A percentile compares a stretch with the other conserved stretches of the same genome.
These are phyloP conservation scores for Cladopsammia gracilis DNA, from an alignment of 64 coral and sea anemone genomes.

Conservation along the genomic window DNA sequence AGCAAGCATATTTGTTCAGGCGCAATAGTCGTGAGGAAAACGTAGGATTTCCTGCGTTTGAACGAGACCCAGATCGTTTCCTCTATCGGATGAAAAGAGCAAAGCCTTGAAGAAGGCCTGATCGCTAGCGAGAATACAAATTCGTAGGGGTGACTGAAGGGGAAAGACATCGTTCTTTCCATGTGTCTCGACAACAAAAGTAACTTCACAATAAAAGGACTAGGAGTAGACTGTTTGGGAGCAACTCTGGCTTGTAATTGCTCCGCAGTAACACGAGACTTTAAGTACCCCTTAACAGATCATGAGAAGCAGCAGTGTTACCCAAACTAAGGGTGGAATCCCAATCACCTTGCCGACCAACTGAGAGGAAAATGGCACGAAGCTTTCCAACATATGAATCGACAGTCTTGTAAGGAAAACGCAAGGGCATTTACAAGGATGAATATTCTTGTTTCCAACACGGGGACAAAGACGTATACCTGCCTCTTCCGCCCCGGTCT, in stretches of 20 bases:
- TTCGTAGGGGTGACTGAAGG: background rate
- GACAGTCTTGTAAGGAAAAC: background rate
- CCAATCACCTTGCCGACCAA: constrained; percentile 35
- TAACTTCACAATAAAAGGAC: constrained; percentile 14
- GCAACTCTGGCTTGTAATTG: constrained; percentile 32
- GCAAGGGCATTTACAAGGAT: constrained; percentile 3
- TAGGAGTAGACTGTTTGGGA: constrained; percentile 30
- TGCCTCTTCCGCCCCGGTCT: background rate
- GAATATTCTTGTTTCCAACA: background rate
- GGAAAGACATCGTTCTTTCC: background rate
- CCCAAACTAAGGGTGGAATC: constrained; percentile 1
- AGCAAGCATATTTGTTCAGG: too few relatives aligned
- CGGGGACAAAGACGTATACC: background rate
- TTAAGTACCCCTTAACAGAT: constrained; percentile 23
- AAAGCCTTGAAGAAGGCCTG: constrained; percentile 23
- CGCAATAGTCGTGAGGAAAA: constrained; percentile 17
- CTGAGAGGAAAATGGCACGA: constrained; percentile 27
- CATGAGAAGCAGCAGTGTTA: constrained; percentile 26
- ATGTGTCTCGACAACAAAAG: background rate
- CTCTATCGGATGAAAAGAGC: constrained; percentile 31
- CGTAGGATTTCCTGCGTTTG: constrained; percentile 29
- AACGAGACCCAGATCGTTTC: background rate
- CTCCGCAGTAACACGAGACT: constrained; percentile 28
- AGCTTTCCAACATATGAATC: constrained; percentile 43
- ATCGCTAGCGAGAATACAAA: background rate